Base-by-base conservation (phyloP, 2,113 vertebrate genomes). In the Psilopsiagon aymara region DNA sequence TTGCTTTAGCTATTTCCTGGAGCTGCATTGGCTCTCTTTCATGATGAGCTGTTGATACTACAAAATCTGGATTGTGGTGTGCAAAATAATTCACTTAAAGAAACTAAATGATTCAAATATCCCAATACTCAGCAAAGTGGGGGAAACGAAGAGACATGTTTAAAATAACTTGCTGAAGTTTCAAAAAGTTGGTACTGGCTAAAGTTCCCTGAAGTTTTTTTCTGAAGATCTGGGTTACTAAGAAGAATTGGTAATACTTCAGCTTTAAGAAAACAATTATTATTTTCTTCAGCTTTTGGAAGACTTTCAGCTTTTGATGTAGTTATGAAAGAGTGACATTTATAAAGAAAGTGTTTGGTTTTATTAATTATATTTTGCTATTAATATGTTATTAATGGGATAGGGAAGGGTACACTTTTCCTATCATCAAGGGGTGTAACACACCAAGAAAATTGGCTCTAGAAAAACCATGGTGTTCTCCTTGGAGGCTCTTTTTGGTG, bases 21-120 rank as follows among this genome's bases (percentile, higher is more conserved):
- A 92, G 75, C 71, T 94, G 57, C 33, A 31, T 57, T 90, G 78
- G 88, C 88, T 94, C 55, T 70, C 31, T 70, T 85, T 90, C 82
- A 86, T 78, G 91, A 95, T 92, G 94, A 95, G 79, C 79, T 94
- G 94, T 91, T 94, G 95, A 91, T 93, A 80, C 63, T 88, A 71
- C 70, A 95, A 87, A 96, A 88, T 70, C 67, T 94, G 71, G 44
- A 79, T 87, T 86, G 67, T 29, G 37, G 80, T 94, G 86, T 70
- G 80, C 66, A 91, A 84, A 89, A 90, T 95, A 94, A 74, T 83
- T 86, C 71, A 55, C 41, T 83, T 82, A 93, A 86, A 93, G 79
- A 73, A 90, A 23, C n/a, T 74, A 67, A 96, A 71, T 90, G 70
- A 94, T 91, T 96, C 91, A 95, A 95, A 95, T 92, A 97, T 90